Conservation (phyloP, 1,140 invertebrate genomes). For the Camponotus floridanus region DNA sequence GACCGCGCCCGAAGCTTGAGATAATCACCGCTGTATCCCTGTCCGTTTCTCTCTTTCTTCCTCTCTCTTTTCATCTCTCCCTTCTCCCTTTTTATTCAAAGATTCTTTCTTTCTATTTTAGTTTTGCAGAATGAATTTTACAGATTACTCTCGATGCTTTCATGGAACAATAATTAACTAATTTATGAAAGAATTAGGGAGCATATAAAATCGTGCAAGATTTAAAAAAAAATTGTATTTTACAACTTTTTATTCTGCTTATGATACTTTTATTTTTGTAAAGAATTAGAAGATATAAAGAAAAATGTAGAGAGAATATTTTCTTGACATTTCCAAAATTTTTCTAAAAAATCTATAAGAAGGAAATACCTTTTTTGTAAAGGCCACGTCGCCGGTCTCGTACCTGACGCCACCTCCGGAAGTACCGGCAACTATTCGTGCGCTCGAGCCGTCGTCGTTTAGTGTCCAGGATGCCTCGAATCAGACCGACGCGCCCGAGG, state of each 20-base stretch:
- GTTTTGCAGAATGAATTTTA: too few relatives aligned
- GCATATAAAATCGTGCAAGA: background rate
- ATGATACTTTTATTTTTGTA: background rate
- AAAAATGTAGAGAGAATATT: background rate
- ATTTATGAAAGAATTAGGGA: background rate
- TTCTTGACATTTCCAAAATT: background rate
- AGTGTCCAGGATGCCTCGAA: slow-evolving; percentile 93
- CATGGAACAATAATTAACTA: too few relatives aligned
- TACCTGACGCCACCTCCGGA: slow-evolving; percentile 89
- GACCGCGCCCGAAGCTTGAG: slow-evolving; percentile 65
- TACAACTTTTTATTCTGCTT: background rate
- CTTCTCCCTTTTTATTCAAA: background rate
- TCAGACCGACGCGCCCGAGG: slow-evolving; percentile 90
- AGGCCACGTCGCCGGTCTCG: slow-evolving; percentile 87
- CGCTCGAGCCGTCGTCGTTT: slow-evolving; percentile 79
- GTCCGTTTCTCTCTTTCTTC: background rate
- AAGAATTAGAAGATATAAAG: background rate
- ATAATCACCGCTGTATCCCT: slow-evolving; percentile 61
- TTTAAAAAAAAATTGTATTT: background rate
- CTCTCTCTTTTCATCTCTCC: background rate
- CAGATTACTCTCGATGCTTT: too few relatives aligned
- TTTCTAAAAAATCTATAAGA: background rate
- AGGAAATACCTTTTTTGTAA: slow-evolving; percentile 82
- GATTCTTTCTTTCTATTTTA: too few relatives aligned
- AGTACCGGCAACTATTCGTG: slow-evolving; percentile 78